These are phyloP conservation scores for Erpetoichthys calabaricus DNA, from an alignment of 2,797 vertebrate species.

Conservation along the genomic window DNA sequence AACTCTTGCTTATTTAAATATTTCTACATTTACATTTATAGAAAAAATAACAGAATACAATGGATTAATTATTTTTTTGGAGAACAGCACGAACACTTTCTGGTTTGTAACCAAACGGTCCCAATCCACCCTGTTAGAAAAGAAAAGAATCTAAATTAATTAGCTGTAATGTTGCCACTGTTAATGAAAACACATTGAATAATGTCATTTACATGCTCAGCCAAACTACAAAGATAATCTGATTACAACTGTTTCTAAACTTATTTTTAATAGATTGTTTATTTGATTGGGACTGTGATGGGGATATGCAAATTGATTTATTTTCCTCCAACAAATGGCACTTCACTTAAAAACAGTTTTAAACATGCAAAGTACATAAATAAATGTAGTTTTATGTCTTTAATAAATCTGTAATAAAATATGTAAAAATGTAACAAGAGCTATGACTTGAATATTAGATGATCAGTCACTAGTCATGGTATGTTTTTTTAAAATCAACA, in stretches of 20 bases:
- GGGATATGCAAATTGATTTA: background rate
- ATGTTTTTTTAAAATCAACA: no score
- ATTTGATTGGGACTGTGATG: background rate
- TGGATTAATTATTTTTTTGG: constrained; percentile 50
- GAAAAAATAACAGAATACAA: constrained; percentile 21
- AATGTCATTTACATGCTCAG: background rate
- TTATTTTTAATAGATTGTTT: background rate
- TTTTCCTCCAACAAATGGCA: no score
- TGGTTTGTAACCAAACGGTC: constrained; percentile 70
- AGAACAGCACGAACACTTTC: constrained; percentile 61
- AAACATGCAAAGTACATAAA: no score
- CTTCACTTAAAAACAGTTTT: no score
- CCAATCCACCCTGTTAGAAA: constrained; percentile 51
- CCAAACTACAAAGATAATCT: background rate
- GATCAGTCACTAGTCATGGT: no score
- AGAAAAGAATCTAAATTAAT: background rate
- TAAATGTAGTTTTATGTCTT: no score
- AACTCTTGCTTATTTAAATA: constrained; percentile 13
- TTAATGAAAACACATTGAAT: background rate
- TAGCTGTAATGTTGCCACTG: no score
- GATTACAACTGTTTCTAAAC: background rate
- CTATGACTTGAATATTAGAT: no score
- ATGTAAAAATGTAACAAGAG: no score
- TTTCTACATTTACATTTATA: constrained; percentile 18
- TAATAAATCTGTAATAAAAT: no score